phyloP scores from a whole-genome alignment of 2,113 vertebrate species.

The Sus scrofa region DNA sequence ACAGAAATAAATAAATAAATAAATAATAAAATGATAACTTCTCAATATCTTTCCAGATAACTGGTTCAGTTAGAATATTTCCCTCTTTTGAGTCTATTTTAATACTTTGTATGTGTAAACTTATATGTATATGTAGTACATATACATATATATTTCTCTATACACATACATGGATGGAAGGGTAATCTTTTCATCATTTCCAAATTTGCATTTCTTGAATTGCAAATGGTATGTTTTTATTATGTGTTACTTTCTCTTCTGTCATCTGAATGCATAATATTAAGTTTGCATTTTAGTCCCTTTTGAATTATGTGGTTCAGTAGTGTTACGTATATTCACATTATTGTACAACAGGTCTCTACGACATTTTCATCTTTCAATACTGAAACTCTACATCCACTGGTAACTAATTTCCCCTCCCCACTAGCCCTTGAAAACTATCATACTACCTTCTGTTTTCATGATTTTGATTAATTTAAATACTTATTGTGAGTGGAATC shows the following conservation, averaged over 20 bases:
- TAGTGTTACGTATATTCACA: background rate
- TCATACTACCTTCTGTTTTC: no score
- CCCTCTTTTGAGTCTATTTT: background rate
- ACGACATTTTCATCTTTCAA: background rate
- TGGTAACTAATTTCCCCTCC: no score
- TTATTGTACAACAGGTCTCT: background rate
- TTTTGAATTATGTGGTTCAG: background rate
- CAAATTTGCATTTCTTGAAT: background rate
- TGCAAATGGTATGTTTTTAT: background rate
- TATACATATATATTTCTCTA: background rate
- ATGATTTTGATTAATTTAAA: no score
- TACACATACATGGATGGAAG: background rate
- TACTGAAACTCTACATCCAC: background rate
- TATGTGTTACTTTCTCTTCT: background rate
- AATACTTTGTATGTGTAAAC: background rate
- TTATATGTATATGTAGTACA: background rate
- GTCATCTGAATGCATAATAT: background rate
- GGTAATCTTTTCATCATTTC: background rate
- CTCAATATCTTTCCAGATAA: background rate
- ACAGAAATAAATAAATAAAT: no score
- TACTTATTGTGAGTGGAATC: no score
- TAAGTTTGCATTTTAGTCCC: no score
- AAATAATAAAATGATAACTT: background rate
- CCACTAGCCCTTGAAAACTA: no score
- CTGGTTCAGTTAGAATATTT: slow-evolving; percentile 11